Base-by-base conservation (phyloP, 2,888 invertebrate genomes). In the Urechis unicinctus region DNA sequence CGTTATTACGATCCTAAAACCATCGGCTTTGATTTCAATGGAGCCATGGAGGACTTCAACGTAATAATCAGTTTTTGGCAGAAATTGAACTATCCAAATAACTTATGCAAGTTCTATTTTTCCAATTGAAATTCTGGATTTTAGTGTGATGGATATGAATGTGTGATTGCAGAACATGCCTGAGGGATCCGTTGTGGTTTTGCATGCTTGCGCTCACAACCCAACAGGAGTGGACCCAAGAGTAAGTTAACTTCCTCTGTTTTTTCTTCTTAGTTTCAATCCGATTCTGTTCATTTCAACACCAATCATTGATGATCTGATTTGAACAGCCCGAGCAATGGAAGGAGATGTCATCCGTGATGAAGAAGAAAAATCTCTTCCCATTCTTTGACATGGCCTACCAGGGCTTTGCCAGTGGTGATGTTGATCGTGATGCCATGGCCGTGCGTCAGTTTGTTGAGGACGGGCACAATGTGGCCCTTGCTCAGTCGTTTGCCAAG, bases 351-450 rank as follows among this genome's bases (percentile, higher is more conserved):
- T 91, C 92, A 1, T 76, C 84, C 66, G 79, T 92, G 3, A 84
- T 95, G 59, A 93, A 80, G 71, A 68, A 72, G 57, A 71, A 77
- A 69, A 86, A 91, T 53, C 78, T 96, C 24, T 88, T 88, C 74
- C 90, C 94, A 29, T 97, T 87, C 83, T 93, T 97, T 77, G 97
- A 98, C 80, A 93, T 96, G 94, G 97, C 97, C 36, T 97, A 97
- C 81, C 97, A 97, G 59, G 79, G 79, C 22, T 78, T 79, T 72
- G 72, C 80, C 56, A 77, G 74, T 78, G 86, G 97, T 53, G 85
- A 88, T 76, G 86, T 89, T 3, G 86, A 87, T 72, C 85, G 83
- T 66, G 97, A 98, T 80, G 92, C 96, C 1, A 85, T 84, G 72
- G 92, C 95, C 26, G 86, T 96, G 0, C 84, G 95, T 47, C 80